Base-by-base conservation (phyloP, 2,797 vertebrate species). In the Tenualosa thibaudeaui region DNA sequence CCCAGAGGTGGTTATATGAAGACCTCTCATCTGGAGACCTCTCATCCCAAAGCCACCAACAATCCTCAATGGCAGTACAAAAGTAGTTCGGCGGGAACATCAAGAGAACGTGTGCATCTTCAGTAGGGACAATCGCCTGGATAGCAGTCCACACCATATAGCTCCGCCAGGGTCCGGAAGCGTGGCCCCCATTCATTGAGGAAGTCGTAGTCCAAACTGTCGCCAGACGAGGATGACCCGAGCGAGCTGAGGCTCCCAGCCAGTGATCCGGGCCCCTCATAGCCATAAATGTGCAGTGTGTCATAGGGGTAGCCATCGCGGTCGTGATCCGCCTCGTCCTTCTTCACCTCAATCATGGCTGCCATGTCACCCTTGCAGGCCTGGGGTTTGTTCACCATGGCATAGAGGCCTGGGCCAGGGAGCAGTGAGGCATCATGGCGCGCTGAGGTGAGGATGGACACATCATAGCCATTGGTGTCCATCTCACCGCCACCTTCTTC, bases 401-500 rank as follows among this genome's bases (percentile, higher is more conserved):
- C 93, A 0, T 98, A 98, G 0, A 95, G 87, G 0, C 92, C 89
- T 0, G 96, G 95, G 68, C 92, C 93, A 0, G 89, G 84, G 19
- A 93, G 90, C 82, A 95, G 90, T 46, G 94, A 89, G 12, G 94
- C 90, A 0, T 96, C 96, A 0, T 93, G 92, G 81, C 96, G 96
- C 1, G 94, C 97, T 0, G 97, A 98, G 71, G 96, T 96, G 89
- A 99, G 96, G 91, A 99, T 97, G 0, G 97, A 98, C 24, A 99
- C 97, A 0, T 99, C 98, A 0, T 98, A 99, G 86, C 98, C 97
- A 26, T 97, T 98, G 60, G 98, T 99, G 92, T 99, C 98, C 98
- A 99, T 99, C 93, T 99, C 98, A 3, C 98, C 98, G 0, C 98
- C 98, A 0, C 98, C 98, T 91, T 99, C 98, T 89, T 99, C 98